Conservation (phyloP, 2,888 invertebrate species). For the Monopis laevigella region DNA sequence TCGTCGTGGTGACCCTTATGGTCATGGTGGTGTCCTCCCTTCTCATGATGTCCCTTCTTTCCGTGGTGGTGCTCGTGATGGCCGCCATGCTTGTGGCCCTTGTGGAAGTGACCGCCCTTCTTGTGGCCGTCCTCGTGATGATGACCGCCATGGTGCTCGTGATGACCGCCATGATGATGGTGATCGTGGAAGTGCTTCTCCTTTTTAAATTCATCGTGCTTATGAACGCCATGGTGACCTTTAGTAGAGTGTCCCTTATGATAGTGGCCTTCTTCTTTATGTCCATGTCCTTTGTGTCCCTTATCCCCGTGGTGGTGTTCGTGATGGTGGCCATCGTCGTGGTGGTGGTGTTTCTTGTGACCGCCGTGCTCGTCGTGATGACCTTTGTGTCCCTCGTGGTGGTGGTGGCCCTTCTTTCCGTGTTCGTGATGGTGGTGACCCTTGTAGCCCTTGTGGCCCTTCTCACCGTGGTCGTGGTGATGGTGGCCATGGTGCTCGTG, state of each 20-base stretch:
- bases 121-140: constrained; percentile 83
- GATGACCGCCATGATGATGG: constrained; percentile 81
- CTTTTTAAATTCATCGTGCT: constrained; percentile 85
- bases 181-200: constrained; percentile 89
- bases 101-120: constrained; percentile 83
- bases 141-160: constrained; percentile 81
- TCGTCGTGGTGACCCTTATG: constrained; percentile 83
- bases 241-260: constrained; percentile 88
- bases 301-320: constrained; percentile 74
- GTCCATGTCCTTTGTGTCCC: constrained; percentile 69
- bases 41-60: constrained; percentile 83
- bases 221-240: constrained; percentile 86
- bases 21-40: constrained; percentile 82
- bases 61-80: constrained; percentile 83
- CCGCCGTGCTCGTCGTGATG: constrained; percentile 72
- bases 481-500: constrained; percentile 72
- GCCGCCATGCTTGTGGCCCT: constrained; percentile 80
- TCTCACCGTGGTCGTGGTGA: constrained; percentile 73
- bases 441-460: constrained; percentile 79
- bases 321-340: constrained; percentile 72
- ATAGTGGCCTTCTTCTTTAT: constrained; percentile 72
- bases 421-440: constrained; percentile 72
- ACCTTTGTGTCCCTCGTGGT: constrained; percentile 72
- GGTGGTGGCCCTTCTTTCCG: constrained; percentile 78
- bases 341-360: constrained; percentile 72